Percentiles rank a stretch among this genome's conserved stretches.
Evolutionary conservation across 2,888 invertebrate species (phyloP).

Genomic region (Nymphalis urticae): DNA sequence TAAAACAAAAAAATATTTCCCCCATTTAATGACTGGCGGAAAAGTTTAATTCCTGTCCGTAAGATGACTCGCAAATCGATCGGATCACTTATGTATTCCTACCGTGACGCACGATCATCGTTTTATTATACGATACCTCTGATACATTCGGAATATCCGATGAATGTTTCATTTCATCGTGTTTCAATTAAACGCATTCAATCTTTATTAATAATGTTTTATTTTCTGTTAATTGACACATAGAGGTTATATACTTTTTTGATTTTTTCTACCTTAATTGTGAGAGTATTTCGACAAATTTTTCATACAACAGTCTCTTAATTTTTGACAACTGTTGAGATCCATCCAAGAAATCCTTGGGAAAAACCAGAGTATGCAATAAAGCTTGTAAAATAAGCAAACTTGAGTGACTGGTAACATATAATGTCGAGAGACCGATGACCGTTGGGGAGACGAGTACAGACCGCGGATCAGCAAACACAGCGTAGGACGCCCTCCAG

Average conservation of each 20-base stretch:
- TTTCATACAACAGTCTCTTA: too few species aligned
- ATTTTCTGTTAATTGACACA: background rate
- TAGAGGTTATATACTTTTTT: background rate
- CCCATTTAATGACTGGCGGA: constrained; percentile 30
- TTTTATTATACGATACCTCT: constrained; percentile 30
- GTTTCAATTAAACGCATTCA: constrained; percentile 3
- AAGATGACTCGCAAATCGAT: constrained; percentile 34
- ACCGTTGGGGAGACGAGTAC: too few species aligned
- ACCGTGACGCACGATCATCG: constrained; percentile 25
- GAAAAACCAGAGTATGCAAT: too few species aligned
- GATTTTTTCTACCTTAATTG: background rate
- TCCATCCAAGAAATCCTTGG: too few species aligned
- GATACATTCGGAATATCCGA: constrained; percentile 21
- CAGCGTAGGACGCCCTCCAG: too few species aligned
- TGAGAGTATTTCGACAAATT: too few species aligned
- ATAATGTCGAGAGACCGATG: too few species aligned
- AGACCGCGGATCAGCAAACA: too few species aligned
- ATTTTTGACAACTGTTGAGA: too few species aligned
- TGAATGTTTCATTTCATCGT: constrained; percentile 5
- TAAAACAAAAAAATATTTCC: constrained; percentile 13
- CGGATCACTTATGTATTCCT: constrained; percentile 36
- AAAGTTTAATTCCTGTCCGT: constrained; percentile 36
- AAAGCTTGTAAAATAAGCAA: too few species aligned
- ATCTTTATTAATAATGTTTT: constrained; percentile 3
- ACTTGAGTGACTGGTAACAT: too few species aligned